Conservation (phyloP, 2,113 vertebrate species). For the Tringa solitaria region DNA sequence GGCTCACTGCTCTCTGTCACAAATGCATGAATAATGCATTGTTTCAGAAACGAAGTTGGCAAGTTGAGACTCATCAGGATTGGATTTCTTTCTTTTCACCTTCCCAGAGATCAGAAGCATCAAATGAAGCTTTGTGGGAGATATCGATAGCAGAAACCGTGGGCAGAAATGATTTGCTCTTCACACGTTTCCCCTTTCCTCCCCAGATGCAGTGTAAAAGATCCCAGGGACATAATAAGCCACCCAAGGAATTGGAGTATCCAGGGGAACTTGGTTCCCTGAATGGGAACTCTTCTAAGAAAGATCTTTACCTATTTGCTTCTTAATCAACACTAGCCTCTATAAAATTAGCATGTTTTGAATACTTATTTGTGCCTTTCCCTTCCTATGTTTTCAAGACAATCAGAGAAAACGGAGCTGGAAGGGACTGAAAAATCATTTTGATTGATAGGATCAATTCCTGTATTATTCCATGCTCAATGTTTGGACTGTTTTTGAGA, state of each 20-base stretch:
- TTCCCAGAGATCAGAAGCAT: background rate
- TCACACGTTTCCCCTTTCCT: rapidly evolving
- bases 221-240: background rate
- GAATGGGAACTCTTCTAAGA: background rate
- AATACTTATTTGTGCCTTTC: background rate
- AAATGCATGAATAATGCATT: slow-evolving; percentile 35
- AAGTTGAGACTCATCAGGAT: background rate
- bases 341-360: background rate
- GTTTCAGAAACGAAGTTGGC: background rate
- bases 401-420: background rate
- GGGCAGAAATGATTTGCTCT: background rate
- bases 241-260: background rate
- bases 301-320: background rate
- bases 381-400: background rate
- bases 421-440: background rate
- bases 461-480: background rate
- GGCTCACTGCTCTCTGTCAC: background rate
- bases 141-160: background rate
- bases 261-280: background rate
- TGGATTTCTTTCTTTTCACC: background rate
- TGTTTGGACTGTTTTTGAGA: background rate
- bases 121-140: background rate
- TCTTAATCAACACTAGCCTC: background rate
- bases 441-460: too few species aligned
- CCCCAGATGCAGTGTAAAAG: background rate